Conservation (phyloP, 2,888 invertebrate genomes). For the Drosophila acutilabella region DNA sequence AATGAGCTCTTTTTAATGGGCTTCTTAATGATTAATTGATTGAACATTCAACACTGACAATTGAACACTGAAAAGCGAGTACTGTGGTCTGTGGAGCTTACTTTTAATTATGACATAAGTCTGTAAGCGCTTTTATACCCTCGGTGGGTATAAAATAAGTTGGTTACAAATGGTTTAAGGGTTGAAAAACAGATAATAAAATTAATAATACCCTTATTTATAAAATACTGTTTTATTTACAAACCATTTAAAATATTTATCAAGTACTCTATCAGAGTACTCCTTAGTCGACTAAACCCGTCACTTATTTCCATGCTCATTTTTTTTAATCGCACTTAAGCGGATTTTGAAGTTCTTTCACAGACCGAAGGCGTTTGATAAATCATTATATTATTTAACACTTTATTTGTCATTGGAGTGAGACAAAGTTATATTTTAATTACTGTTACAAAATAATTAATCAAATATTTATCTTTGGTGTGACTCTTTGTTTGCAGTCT, state of each 20-base stretch:
- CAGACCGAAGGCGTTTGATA: not conserved
- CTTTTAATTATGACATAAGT: conserved; percentile 28
- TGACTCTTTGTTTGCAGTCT: not conserved
- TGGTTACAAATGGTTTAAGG: no score
- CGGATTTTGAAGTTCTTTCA: conserved; percentile 5
- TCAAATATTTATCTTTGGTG: not conserved
- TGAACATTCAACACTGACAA: conserved; percentile 14
- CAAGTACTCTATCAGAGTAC: no score
- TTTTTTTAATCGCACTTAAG: conserved; percentile 11
- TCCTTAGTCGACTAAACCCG: not conserved
- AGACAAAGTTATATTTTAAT: not conserved
- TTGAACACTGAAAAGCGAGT: conserved; percentile 1
- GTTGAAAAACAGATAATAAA: no score
- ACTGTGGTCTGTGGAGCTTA: conserved; percentile 22
- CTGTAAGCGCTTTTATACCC: conserved; percentile 2
- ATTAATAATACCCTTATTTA: no score
- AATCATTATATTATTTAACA: not conserved
- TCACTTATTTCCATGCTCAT: not conserved
- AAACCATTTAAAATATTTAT: no score
- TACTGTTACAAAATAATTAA: not conserved
- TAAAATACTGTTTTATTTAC: no score
- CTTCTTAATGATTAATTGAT: conserved; percentile 58
- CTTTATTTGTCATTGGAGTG: not conserved
- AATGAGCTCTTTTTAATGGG: conserved; percentile 63
- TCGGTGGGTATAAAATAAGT: not conserved